Evolutionary conservation across 2,888 invertebrate genomes (phyloP), one percentile per base, ranked within the genome.

Genomic region (Callyntrura guangdongensis): DNA sequence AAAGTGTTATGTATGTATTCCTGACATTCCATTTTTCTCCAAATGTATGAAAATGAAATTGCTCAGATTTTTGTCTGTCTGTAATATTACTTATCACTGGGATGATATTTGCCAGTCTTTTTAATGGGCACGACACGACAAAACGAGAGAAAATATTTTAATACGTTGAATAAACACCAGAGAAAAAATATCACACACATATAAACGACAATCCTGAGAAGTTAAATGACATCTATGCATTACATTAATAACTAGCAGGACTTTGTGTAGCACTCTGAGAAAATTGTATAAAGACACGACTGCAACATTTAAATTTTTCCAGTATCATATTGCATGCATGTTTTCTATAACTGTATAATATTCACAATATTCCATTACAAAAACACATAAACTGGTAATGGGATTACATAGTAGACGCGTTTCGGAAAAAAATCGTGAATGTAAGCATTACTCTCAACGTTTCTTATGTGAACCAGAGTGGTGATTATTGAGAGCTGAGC

Each of bases 111-210:
- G 12, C 17, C 20, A 77, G 53, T 49, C 9, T 74, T 74, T 74
- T 53, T 53, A 14, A 14, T 11, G 11, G 12, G n/a, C 74, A 74
- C 47, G 47, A 79, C 74, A 74, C 47, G 47, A 79, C 11, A 27
- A n/a, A 72, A 36, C 45, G 72, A n/a, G 72, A n/a, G 72, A 45
- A 72, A 45, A 64, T 64, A 20, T 22, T 6, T 36, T 2, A 4
- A 36, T 36, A 36, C 36, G 36, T n/a, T 2, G 36, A 36, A 36
- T 36, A 36, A 36, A 36, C 36, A 27, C 2, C 9, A 14, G 69
- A 27, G n/a, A 20, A 27, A 36, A 36, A 36, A 36, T 36, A 36
- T 36, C 6, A 36, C 69, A 69, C 9, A 74, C 14, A n/a, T n/a
- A n/a, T n/a, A n/a, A n/a, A n/a, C n/a, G n/a, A n/a, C n/a, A n/a